Base-by-base conservation (phyloP, 2,888 invertebrate species). In the Euzophera pinguis region DNA sequence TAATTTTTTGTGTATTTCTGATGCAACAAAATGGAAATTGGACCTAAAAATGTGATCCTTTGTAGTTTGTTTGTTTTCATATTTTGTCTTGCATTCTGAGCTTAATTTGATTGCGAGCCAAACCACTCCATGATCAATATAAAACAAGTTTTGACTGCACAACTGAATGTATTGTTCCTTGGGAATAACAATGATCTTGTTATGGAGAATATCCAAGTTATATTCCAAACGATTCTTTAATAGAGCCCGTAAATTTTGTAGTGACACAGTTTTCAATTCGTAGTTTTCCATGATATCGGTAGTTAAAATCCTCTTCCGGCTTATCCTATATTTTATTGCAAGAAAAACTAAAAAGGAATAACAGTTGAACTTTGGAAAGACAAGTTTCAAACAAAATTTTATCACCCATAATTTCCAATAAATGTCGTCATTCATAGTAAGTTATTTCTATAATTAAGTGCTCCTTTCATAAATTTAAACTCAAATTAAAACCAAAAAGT, bases 311-410 rank as follows among this genome's bases (percentile, higher is more conserved):
- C 66, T 73, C 58, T 73, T 79, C 38, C 60, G 55, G 54, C 62
- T 72, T 69, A 84, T 79, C 68, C 84, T 81, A 64, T 74, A 85
- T 66, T 86, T 90, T 69, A 90, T 78, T 55, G 82, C 78, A 54
- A 90, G 77, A 63, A 78, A 90, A 56, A 84, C 80, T 16, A 90
- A 73, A 65, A 90, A 90, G 54, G 72, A 71, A 63, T 82, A 76
- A 58, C 64, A 72, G 71, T 90, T 87, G 79, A 78, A 86, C 74
- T 87, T 88, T 75, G 90, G 90, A 78, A 86, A 89, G 53, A 83
- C 69, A 61, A 90, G 64, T 83, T 84, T 87, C 60, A 90, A 57
- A 66, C 87, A 85, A 74, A 82, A 86, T 65, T 86, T 86, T 74
- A 86, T 66, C 65, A 89, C 80, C 86, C 88, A 85, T 86, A 90